A percentile compares a stretch with the other conserved stretches of the same genome.
Evolutionary conservation across 1,140 invertebrate species (phyloP).

Genomic region (Drosophila fuyamai): DNA sequence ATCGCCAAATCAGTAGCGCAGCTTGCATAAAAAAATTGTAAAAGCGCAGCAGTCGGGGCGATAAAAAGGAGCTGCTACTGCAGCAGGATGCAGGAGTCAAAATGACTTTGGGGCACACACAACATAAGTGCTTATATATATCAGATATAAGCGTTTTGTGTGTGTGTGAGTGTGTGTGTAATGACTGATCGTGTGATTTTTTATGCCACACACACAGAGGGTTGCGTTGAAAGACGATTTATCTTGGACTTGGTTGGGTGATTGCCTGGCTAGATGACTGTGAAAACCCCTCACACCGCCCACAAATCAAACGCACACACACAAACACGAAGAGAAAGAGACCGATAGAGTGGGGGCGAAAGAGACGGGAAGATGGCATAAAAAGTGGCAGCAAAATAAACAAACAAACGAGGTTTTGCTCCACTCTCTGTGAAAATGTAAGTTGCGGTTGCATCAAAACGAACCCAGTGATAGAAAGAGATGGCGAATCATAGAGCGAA

Average conservation of each 20-base stretch:
- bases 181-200: conserved; percentile 84
- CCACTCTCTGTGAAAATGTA: conserved; percentile 68
- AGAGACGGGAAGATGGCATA: conserved; percentile 40
- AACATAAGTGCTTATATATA: conserved; percentile 74
- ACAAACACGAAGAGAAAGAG: neutral
- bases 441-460: conserved; percentile 66
- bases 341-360: neutral
- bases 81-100: conserved; percentile 44
- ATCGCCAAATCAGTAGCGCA: conserved; percentile 78
- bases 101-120: conserved; percentile 67
- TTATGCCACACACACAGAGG: conserved; percentile 59
- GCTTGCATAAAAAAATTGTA: conserved; percentile 77
- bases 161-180: conserved; percentile 58
- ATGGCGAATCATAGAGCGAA: neutral
- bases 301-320: conserved; percentile 39
- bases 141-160: conserved; percentile 33
- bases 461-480: conserved; percentile 13
- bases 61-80: conserved; percentile 62
- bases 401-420: conserved; percentile 69
- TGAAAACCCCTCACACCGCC: conserved; percentile 15
- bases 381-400: conserved; percentile 72
- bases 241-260: conserved; percentile 72
- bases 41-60: conserved; percentile 59
- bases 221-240: conserved; percentile 82
- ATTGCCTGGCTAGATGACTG: conserved; percentile 50